Base-by-base conservation (phyloP, 1,140 invertebrate genomes). In the Tetramorium parvispinum region DNA sequence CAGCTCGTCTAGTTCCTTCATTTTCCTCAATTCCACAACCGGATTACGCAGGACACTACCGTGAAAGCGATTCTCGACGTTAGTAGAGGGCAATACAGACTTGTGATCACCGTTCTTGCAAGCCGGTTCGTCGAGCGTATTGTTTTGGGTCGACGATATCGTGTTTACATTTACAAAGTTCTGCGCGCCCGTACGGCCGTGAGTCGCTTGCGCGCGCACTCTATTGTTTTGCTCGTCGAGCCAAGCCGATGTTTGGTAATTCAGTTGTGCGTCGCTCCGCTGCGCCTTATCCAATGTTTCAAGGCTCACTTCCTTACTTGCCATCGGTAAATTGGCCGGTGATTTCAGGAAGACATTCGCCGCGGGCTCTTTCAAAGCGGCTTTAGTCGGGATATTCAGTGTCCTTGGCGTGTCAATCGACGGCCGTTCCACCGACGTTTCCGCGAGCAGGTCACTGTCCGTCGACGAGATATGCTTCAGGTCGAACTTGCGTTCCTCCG, bases 21-120 rank as follows among this genome's bases (percentile, higher is more conserved):
- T 49, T 6, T 78, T 87, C 16, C 10, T n/a, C 6, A 79, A 37
- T 32, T 87, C 63, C 11, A 87, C 79, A 5, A 65, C 61, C 10
- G 79, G 68, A 13, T 53, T 75, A 3, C 61, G 43, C 43, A 16
- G 51, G 0, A 70, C 18, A 4, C n/a, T 18, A 21, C 10, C 21
- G 18, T 1, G 32, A 13, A 49, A 10, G 8, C 3, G 13, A 6
- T 27, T 70, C 0, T 70, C 21, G 0, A 27, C 0, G 11, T 51
- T 24, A 4, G 0, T 0, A 0, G 16, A 5, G 2, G 24, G 3
- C 0, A 2, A 18, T 24, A 10, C 1, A 11, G 2, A 3, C 10
- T n/a, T 27, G 16, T 24, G 77, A 0, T 8, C 16, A 63, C 5
- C 27, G 4, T 5, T 16, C 0, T 18, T 43, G 2, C 0, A 13